A percentile compares a stretch with the other conserved stretches of the same genome.
Conservation (phyloP, 1,140 invertebrate genomes). For the Ceratina japonica region DNA sequence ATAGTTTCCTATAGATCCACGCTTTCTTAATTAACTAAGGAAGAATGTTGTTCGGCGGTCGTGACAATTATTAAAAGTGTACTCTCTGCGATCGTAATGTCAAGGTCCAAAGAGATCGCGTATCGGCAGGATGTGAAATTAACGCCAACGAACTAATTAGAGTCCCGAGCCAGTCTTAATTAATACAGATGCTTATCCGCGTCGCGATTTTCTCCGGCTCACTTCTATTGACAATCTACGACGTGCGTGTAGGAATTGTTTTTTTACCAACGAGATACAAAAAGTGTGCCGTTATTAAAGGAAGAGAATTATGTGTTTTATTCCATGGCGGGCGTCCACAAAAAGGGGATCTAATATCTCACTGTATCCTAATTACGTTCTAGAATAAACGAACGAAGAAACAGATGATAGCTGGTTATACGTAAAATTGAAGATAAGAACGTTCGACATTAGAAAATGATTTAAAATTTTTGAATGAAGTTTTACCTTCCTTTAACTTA, state of each 20-base stretch:
- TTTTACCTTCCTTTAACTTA: too few species aligned
- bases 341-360: background rate
- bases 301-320: background rate
- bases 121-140: conserved; percentile 21
- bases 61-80: conserved; percentile 16
- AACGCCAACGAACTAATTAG: conserved; percentile 23
- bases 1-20: too few species aligned
- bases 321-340: background rate
- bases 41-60: background rate
- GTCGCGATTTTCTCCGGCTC: background rate
- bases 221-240: background rate
- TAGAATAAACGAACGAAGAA: background rate
- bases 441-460: too few species aligned
- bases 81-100: too few species aligned
- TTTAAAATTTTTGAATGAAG: too few species aligned
- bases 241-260: background rate
- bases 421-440: too few species aligned
- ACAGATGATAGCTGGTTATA: too few species aligned
- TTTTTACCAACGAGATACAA: background rate
- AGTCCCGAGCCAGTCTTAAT: conserved; percentile 10
- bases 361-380: conserved; percentile 8
- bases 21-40: conserved; percentile 15
- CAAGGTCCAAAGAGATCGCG: conserved; percentile 18
- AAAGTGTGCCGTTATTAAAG: background rate
- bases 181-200: conserved; percentile 21